Evolutionary conservation across 2,888 invertebrate genomes (phyloP).

Genomic region (Meiosimyza decipiens): DNA sequence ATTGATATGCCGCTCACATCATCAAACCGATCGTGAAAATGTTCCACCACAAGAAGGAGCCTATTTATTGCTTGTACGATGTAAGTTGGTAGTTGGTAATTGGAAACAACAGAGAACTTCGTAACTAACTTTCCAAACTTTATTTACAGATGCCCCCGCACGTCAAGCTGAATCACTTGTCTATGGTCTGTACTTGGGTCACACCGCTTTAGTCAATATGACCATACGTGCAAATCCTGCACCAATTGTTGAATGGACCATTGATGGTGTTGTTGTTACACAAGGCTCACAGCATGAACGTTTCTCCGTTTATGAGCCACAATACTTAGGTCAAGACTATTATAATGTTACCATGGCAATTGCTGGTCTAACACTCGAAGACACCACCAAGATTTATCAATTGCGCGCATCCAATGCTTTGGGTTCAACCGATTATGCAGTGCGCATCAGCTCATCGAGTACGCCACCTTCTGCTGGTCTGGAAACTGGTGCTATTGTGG

Average conservation of each 20-base stretch:
- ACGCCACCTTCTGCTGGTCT: constrained; percentile 76
- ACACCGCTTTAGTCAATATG: constrained; percentile 78
- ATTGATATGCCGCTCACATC: constrained; percentile 76
- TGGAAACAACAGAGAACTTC: neutral
- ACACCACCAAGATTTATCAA: constrained; percentile 78
- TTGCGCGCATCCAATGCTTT: constrained; percentile 77
- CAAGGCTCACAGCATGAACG: constrained; percentile 68
- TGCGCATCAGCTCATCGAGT: constrained; percentile 77
- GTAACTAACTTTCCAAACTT: neutral
- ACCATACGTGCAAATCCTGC: constrained; percentile 78
- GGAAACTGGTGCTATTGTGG: constrained; percentile 81
- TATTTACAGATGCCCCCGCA: constrained; percentile 73
- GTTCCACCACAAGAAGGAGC: constrained; percentile 59
- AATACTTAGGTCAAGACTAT: constrained; percentile 70
- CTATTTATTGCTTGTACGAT: constrained; percentile 69
- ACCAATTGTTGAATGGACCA: constrained; percentile 77
- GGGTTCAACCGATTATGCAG: constrained; percentile 73
- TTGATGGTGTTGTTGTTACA: constrained; percentile 70
- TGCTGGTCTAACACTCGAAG: constrained; percentile 76
- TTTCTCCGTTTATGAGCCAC: constrained; percentile 61
- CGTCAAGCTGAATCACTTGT: constrained; percentile 72
- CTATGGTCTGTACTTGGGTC: constrained; percentile 80
- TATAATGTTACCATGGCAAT: constrained; percentile 78
- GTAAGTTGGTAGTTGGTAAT: constrained; percentile 67
- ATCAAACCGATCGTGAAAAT: constrained; percentile 67